These are phyloP conservation scores for Jordanella pulchra DNA, from an alignment of 2,797 vertebrate species.

Conservation along the genomic window DNA sequence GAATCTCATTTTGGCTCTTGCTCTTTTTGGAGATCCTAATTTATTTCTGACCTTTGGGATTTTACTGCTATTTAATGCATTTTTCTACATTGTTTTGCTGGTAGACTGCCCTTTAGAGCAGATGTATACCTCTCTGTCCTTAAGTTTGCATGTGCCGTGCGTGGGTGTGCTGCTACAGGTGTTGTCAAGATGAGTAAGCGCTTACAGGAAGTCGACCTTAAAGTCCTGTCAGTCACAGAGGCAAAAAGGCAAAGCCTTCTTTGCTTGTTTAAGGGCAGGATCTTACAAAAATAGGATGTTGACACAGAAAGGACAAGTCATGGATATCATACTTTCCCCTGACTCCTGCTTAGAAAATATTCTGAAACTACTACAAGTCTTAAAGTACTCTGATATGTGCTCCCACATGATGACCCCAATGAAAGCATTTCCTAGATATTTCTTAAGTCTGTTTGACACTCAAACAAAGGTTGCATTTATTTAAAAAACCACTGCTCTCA, in stretches of 20 bases:
- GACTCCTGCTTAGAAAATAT: conserved; percentile 6
- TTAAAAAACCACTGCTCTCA: background rate
- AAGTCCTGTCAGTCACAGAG: conserved; percentile 8
- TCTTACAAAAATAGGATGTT: conserved; percentile 8
- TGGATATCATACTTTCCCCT: background rate
- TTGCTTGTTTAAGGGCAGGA: background rate
- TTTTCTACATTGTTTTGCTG: conserved; percentile 1
- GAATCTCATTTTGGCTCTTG: background rate
- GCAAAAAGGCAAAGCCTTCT: background rate
- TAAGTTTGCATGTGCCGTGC: background rate
- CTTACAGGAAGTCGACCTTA: background rate
- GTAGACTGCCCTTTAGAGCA: background rate
- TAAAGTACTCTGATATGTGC: background rate
- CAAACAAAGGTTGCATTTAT: background rate
- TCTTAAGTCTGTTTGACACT: background rate
- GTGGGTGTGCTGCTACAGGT: conserved; percentile 15
- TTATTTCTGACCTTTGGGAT: background rate
- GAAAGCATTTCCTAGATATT: background rate
- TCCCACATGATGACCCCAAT: background rate
- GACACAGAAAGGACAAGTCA: background rate
- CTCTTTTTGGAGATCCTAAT: background rate
- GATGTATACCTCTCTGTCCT: background rate
- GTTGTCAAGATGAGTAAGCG: background rate
- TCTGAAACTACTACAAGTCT: conserved; percentile 4
- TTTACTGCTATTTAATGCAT: background rate